A percentile compares a stretch with the other conserved stretches of the same genome.
These are phyloP conservation scores for Indicator maculatus DNA, from an alignment of 2,113 vertebrate species.

Conservation along the genomic window DNA sequence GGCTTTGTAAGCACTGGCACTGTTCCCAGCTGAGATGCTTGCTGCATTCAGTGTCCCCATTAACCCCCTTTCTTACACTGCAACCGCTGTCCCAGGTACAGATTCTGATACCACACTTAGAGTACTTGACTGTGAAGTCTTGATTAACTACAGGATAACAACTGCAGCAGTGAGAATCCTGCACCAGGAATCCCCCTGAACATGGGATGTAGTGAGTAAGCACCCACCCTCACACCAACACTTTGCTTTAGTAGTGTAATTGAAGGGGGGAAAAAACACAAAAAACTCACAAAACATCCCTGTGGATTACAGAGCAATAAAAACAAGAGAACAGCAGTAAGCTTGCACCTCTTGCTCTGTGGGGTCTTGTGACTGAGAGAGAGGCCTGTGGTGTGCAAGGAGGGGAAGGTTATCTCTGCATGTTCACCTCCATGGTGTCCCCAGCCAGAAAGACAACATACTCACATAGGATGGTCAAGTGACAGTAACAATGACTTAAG, in stretches of 20 bases:
- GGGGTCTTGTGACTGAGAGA: not conserved
- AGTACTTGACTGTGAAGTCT: not conserved
- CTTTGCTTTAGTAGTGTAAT: not conserved
- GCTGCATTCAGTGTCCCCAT: not conserved
- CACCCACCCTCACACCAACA: not conserved
- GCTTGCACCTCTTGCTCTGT: not conserved
- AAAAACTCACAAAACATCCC: not conserved
- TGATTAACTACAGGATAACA: not conserved
- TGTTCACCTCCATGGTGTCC: not conserved
- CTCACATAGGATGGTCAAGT: rapidly evolving
- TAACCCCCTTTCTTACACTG: not conserved
- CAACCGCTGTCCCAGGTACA: not conserved
- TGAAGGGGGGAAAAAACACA: not conserved
- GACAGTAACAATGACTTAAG: not conserved
- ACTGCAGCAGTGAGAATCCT: not conserved
- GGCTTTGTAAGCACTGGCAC: not conserved
- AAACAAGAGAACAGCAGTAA: not conserved
- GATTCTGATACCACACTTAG: not conserved
- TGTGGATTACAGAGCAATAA: not conserved
- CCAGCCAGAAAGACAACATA: not conserved
- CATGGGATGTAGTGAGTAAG: not conserved
- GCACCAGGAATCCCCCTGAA: not conserved
- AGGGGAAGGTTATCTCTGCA: not conserved
- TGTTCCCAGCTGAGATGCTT: not conserved
- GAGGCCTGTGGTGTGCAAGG: not conserved